Conservation (phyloP, 2,113 vertebrate species). For the Menidia beryllina region DNA sequence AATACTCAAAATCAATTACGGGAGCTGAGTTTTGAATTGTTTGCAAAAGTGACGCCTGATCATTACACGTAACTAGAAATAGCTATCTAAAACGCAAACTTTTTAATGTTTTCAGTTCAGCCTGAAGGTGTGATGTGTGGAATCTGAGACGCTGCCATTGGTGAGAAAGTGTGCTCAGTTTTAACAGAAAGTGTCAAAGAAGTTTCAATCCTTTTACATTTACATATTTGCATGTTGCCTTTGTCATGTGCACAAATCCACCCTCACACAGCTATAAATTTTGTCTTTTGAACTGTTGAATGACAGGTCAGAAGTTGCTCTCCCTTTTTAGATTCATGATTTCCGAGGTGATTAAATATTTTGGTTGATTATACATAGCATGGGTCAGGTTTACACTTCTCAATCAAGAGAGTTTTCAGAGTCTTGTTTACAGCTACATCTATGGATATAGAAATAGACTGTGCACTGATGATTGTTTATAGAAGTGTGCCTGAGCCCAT, state of each 20-base stretch:
- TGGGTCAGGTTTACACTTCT: neutral
- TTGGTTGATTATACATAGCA: neutral
- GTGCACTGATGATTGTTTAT: neutral
- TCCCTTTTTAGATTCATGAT: neutral
- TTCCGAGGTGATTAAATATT: neutral
- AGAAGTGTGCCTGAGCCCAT: neutral
- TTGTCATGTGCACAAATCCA: too few relatives aligned
- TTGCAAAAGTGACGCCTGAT: conserved; percentile 44
- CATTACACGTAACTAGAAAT: too few relatives aligned
- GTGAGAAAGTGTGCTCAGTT: too few relatives aligned
- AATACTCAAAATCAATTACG: neutral
- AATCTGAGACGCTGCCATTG: too few relatives aligned
- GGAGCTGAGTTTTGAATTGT: too few relatives aligned
- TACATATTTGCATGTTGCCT: neutral
- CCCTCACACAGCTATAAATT: too few relatives aligned
- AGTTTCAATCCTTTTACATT: neutral
- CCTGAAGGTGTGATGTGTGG: too few relatives aligned
- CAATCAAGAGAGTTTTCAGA: neutral
- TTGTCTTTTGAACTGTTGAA: neutral
- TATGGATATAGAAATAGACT: neutral
- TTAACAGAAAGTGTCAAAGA: too few relatives aligned
- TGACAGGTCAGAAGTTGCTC: neutral
- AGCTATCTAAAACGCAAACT: too few relatives aligned
- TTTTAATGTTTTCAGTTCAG: too few relatives aligned
- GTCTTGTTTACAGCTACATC: neutral